phyloP scores from a whole-genome alignment of 2,113 vertebrate genomes.

The Alligator sinensis region DNA sequence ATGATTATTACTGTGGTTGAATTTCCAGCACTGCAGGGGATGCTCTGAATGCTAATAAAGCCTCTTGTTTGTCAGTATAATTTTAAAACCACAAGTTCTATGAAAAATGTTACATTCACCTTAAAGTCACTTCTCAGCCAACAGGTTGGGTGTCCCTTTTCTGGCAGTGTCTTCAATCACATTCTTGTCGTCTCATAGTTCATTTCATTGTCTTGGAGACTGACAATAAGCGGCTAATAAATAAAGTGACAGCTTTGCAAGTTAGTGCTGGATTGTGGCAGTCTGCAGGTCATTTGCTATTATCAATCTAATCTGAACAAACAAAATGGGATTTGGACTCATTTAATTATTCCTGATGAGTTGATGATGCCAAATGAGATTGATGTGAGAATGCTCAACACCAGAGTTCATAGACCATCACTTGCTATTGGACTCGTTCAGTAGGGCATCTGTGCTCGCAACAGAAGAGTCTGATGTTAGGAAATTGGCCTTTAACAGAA shows the following conservation, averaged over 20 bases:
- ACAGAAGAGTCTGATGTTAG: not conserved
- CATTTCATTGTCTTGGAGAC: not conserved
- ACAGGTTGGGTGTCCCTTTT: not conserved
- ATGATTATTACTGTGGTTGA: not conserved
- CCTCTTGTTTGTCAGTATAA: not conserved
- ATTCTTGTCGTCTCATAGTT: not conserved
- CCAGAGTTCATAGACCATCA: fast-evolving
- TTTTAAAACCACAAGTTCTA: not conserved
- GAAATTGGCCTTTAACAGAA: not conserved
- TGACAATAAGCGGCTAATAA: fast-evolving
- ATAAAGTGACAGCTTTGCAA: not conserved
- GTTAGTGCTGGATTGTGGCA: not conserved
- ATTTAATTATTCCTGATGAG: not conserved
- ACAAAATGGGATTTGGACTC: not conserved
- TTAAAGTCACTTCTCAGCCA: not conserved
- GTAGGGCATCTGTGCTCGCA: not conserved
- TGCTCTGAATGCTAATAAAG: not conserved
- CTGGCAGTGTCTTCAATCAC: not conserved
- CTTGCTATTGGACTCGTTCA: fast-evolving
- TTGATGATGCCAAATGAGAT: not conserved
- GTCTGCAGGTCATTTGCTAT: not conserved
- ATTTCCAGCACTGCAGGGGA: not conserved
- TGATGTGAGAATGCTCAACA: not conserved
- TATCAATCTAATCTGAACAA: not conserved
- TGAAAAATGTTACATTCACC: not conserved